A percentile compares a stretch with the other conserved stretches of the same genome.
These are phyloP conservation scores for Myioborus miniatus DNA, from an alignment of 2,797 vertebrate genomes.

Conservation along the genomic window DNA sequence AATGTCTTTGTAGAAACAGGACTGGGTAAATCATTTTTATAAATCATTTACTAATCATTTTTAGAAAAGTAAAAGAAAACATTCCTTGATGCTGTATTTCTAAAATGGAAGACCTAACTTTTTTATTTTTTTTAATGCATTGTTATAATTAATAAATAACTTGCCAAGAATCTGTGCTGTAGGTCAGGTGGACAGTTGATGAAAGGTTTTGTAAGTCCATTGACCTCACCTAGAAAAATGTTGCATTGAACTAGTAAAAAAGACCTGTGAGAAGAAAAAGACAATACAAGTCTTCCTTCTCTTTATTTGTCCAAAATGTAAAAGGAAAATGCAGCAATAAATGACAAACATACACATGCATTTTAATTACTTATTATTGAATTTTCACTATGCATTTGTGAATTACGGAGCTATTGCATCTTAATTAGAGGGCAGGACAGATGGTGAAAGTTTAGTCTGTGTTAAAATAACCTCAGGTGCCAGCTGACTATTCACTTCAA, in stretches of 20 bases:
- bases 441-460: background rate
- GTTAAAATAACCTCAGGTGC: slow-evolving; percentile 16
- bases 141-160: background rate
- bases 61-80: background rate
- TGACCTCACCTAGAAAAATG: background rate
- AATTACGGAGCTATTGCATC: background rate
- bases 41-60: background rate
- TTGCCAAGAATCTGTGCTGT: background rate
- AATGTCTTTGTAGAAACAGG: background rate
- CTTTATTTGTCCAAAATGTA: background rate
- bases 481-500: background rate
- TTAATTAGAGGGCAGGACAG: slow-evolving; percentile 28
- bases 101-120: background rate
- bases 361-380: slow-evolving; percentile 10
- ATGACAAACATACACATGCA: background rate
- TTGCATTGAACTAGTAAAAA: background rate
- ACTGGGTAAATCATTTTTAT: background rate
- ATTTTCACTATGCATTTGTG: background rate
- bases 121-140: background rate
- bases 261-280: background rate
- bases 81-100: background rate
- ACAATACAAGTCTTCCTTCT: background rate
- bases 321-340: background rate
- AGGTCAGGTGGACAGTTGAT: background rate
- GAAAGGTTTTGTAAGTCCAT: background rate